Evolutionary conservation across 2,113 vertebrate genomes (phyloP), one percentile per base, ranked within the genome.

Genomic region (Arenaria interpres): DNA sequence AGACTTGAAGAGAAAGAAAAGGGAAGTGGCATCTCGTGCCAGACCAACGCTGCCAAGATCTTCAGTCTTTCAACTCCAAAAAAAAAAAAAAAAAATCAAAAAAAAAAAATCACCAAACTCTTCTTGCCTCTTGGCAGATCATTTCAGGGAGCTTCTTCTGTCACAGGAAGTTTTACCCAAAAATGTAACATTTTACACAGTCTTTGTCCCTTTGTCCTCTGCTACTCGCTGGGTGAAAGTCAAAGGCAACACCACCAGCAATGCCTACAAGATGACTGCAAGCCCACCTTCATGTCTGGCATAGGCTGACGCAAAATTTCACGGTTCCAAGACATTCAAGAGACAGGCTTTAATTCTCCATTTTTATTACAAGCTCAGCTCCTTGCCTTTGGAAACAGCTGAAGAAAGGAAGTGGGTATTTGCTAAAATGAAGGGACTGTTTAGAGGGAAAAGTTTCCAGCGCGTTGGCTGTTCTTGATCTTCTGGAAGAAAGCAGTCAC

Each of bases 1-100:
- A 75, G 87, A 89, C 76, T 87, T 64, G 19, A 75, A 86, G 78
- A 92, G 92, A 94, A 94, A 89, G 60, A 68, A 88, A 68, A 89
- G 77, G 53, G 57, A 94, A 87, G 77, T 63, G 72, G 76, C 54
- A 90, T 41, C 43, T 79, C 66, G 48, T 64, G 77, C 84, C 87
- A 89, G 71, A 48, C 43, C 81, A 92, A 35, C 0, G 0, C 74
- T 85, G 95, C 69, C 89, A 94, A 89, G 85, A 72, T 66, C 66
- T 89, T 64, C 84, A 80, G 60, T 48, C 68, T 84, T 93, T 87
- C 30, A 25, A 80, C 45, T 86, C 7, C 4, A 53, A 32, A 72
- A 56, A 71, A 19, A 12, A 72, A 62, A 50, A 35, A 5, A 35
- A 39, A 33, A 37, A 59, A 21, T 2, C 4, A 62, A 60, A 24